Conservation (phyloP, 2,113 vertebrate genomes). For the Odobenus rosmarus region DNA sequence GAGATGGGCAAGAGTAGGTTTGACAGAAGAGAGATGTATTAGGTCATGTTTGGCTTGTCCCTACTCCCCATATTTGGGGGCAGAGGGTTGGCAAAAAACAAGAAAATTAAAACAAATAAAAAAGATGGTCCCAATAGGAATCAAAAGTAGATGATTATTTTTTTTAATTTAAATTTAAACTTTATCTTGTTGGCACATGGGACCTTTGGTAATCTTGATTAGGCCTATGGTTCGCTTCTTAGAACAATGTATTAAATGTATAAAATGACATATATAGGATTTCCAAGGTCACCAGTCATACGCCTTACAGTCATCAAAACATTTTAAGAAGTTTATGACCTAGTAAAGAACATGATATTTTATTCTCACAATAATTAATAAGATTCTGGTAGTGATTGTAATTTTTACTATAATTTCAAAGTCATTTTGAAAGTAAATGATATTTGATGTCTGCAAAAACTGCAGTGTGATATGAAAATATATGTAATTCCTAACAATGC, state of each 20-base stretch:
- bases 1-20: neutral
- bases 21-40: neutral
- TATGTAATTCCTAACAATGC: neutral
- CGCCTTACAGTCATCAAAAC: neutral
- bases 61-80: neutral
- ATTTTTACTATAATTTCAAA: neutral
- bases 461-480: neutral
- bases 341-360: neutral
- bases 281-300: neutral
- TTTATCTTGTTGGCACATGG: neutral
- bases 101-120: neutral
- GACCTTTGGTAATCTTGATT: neutral
- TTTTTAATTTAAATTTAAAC: constrained; percentile 4
- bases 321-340: neutral
- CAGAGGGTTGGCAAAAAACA: neutral
- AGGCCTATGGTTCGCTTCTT: neutral
- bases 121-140: neutral
- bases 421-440: neutral
- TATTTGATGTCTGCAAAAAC: neutral
- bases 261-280: neutral
- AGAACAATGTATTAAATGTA: neutral
- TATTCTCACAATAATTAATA: constrained; percentile 8
- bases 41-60: neutral
- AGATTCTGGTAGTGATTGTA: neutral
- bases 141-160: neutral